phyloP scores from a whole-genome alignment of 1,140 invertebrate genomes.

The Aphidius gifuensis region DNA sequence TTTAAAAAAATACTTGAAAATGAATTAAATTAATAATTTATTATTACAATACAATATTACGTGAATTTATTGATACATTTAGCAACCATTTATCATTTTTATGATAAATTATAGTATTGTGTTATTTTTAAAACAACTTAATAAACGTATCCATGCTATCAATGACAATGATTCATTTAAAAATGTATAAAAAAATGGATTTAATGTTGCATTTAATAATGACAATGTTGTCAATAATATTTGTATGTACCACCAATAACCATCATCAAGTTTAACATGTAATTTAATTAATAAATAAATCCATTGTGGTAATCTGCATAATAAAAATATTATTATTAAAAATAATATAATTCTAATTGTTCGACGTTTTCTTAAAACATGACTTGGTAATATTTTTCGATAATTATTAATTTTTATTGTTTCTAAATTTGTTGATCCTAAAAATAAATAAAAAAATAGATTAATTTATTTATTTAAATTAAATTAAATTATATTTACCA shows the following conservation, averaged over 20 bases:
- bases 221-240: constrained; percentile 52
- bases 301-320: constrained; percentile 57
- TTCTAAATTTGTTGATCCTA: constrained; percentile 29
- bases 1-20: constrained; percentile 45
- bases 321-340: constrained; percentile 55
- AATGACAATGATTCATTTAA: constrained; percentile 52
- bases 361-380: constrained; percentile 51
- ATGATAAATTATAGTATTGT: constrained; percentile 3
- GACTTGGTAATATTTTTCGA: constrained; percentile 22
- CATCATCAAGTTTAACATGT: constrained; percentile 34
- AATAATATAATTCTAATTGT: constrained; percentile 57
- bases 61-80: too few relatives aligned
- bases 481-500: constrained; percentile 25
- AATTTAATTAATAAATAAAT: constrained; percentile 52
- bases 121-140: constrained; percentile 13
- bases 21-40: constrained; percentile 28
- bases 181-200: constrained; percentile 61
- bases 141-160: constrained; percentile 13
- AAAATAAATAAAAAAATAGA: constrained; percentile 13
- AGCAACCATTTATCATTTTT: constrained; percentile 12
- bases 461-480: background rate
- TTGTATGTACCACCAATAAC: constrained; percentile 50
- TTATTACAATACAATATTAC: background rate
- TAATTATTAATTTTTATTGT: background rate
- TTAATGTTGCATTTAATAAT: constrained; percentile 54